Conservation (phyloP, 2,113 vertebrate genomes). For the Hippolais icterina region DNA sequence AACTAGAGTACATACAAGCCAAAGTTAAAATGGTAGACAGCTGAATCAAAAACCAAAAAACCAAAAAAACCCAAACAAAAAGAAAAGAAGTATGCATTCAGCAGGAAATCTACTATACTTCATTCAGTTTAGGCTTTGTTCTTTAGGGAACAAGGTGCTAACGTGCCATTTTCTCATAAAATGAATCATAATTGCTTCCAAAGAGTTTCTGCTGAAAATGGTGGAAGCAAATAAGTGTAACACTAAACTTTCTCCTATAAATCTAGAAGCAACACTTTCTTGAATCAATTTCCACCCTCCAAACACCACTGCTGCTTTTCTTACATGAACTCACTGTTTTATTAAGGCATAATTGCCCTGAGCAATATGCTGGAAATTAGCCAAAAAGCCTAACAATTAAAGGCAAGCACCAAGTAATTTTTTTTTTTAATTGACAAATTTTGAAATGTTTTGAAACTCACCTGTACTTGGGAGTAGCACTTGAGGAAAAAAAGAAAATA, state of each 20-base stretch:
- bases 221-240: slow-evolving; percentile 72
- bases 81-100: slow-evolving; percentile 49
- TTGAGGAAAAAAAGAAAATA: slow-evolving; percentile 58
- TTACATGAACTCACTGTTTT: slow-evolving; percentile 65
- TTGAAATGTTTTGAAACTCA: slow-evolving; percentile 49
- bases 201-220: slow-evolving; percentile 69
- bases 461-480: slow-evolving; percentile 55
- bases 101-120: slow-evolving; percentile 65
- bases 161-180: slow-evolving; percentile 72
- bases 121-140: slow-evolving; percentile 71
- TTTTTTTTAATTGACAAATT: slow-evolving; percentile 55
- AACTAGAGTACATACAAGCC: slow-evolving; percentile 74
- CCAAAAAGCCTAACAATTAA: slow-evolving; percentile 69
- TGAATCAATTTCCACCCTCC: slow-evolving; percentile 69
- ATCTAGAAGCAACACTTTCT: slow-evolving; percentile 72
- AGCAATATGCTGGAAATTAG: slow-evolving; percentile 72
- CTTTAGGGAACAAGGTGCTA: slow-evolving; percentile 78
- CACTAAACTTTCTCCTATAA: slow-evolving; percentile 74
- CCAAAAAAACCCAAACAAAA: neutral
- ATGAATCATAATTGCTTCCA: slow-evolving; percentile 71
- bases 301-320: slow-evolving; percentile 62
- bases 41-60: slow-evolving; percentile 34
- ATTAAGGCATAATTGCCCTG: slow-evolving; percentile 70
- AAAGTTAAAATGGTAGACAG: slow-evolving; percentile 69
- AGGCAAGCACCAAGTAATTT: slow-evolving; percentile 71